Conservation (phyloP, 2,797 vertebrate genomes). For the Poeciliopsis paucimaculata region DNA sequence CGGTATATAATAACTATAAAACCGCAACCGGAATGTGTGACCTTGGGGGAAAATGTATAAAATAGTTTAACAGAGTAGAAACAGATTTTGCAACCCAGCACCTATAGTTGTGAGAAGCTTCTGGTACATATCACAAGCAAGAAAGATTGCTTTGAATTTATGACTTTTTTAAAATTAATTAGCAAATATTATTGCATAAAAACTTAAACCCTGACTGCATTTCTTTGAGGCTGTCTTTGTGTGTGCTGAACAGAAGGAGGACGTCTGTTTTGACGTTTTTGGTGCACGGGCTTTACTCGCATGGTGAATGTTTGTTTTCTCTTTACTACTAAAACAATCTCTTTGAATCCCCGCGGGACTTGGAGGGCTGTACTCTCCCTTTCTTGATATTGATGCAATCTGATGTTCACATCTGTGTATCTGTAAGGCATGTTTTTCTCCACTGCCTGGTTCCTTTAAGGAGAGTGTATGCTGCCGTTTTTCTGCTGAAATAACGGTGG, state of each 20-base stretch:
- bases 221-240: conserved; percentile 2
- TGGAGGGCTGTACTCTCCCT: conserved; percentile 42
- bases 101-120: neutral
- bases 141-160: conserved; percentile 8
- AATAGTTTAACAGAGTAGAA: conserved; percentile 20
- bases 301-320: conserved; percentile 66
- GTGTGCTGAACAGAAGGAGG: neutral
- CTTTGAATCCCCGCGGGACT: conserved; percentile 65
- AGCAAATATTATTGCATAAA: conserved; percentile 31
- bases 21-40: conserved; percentile 18
- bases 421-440: conserved; percentile 53
- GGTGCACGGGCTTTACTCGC: conserved; percentile 38
- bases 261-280: conserved; percentile 54
- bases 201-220: neutral
- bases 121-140: neutral
- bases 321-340: conserved; percentile 62
- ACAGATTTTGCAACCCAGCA: conserved; percentile 24
- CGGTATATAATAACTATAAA: conserved; percentile 4
- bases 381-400: conserved; percentile 70
- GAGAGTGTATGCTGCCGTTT: conserved; percentile 44
- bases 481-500: conserved; percentile 42
- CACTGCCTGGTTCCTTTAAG: conserved; percentile 59
- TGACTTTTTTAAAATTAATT: conserved; percentile 11
- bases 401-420: conserved; percentile 74
- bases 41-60: neutral